Base-by-base conservation (phyloP, 2,888 invertebrate species). In the Noctua janthina region DNA sequence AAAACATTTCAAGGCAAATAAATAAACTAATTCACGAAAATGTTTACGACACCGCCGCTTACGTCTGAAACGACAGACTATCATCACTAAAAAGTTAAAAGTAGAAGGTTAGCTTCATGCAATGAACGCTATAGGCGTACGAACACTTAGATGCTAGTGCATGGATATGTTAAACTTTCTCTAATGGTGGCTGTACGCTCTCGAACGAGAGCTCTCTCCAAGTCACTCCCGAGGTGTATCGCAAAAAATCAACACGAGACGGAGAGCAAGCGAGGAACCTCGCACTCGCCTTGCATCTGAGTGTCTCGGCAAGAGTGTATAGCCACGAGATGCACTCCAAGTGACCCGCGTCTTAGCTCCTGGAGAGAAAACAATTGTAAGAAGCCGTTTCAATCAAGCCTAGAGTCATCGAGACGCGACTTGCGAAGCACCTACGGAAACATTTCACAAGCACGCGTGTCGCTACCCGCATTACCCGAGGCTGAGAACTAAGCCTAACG, bases 1-100 rank as follows among this genome's bases (percentile, higher is more conserved):
- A 80, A 73, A 71, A 78, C 54, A 82, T 82, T 76, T 79, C 49
- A 64, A 68, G 64, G 29, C 71, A 76, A 81, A 87, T 82, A 79
- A 79, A 88, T 82, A 88, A 89, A 88, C 79, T 78, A 81, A 85
- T 83, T 81, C 35, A 35, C 43, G 75, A 75, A 87, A 90, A 89
- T 89, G 87, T 91, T 92, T 90, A 88, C 88, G 84, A 88, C 89
- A 84, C 71, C 66, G 59, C 62, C 75, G 87, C 88, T 90, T 91
- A 91, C 90, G 89, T 91, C 90, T 88, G 51, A 90, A 88, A 90
- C 90, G 93, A 93, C 92, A 91, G 89, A 87, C 90, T 8, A 70
- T 76, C 49, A 20, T 29, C n/a, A 77, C 62, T 64, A 43, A 13
- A 64, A 15, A 70, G 4, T 1, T 6, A 20, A 35, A 8, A 35